Conservation (phyloP, 2,113 vertebrate species). For the Microtus ochrogaster region DNA sequence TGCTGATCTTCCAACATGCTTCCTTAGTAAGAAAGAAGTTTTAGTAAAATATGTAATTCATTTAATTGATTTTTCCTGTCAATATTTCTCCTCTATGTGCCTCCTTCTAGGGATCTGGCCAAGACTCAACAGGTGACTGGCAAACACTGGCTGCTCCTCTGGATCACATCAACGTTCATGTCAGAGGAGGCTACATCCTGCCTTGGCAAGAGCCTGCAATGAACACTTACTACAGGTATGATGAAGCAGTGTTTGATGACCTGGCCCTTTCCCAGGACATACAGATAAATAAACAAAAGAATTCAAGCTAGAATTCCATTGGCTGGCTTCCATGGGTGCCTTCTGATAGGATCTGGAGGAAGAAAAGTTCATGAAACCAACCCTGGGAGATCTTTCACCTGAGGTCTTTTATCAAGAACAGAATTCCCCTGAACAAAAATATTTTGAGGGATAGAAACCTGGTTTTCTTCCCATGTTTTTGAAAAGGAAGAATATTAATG, state of each 20-base stretch:
- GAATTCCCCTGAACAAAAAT: not conserved
- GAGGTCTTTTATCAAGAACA: not conserved
- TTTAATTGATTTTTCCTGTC: not conserved
- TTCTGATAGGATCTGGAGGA: not conserved
- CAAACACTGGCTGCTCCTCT: constrained; percentile 79
- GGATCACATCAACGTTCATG: constrained; percentile 86
- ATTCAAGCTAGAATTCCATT: not conserved
- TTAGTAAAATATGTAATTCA: not conserved
- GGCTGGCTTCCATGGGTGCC: not conserved
- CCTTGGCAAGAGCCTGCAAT: constrained; percentile 86
- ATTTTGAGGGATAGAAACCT: not conserved
- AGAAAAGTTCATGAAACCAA: not conserved
- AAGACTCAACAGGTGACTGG: not conserved
- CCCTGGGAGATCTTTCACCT: not conserved
- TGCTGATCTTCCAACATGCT: not conserved
- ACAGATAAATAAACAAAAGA: not conserved
- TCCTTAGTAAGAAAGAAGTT: not conserved
- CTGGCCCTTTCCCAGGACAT: not conserved
- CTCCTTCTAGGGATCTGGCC: constrained; percentile 72
- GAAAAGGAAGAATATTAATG: not conserved
- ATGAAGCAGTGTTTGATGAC: not conserved
- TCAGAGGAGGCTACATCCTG: constrained; percentile 87
- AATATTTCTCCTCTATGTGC: not conserved
- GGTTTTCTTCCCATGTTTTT: not conserved
- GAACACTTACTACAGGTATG: constrained; percentile 84